Base-by-base conservation (phyloP, 2,797 vertebrate genomes). In the Notolabrus celidotus region DNA sequence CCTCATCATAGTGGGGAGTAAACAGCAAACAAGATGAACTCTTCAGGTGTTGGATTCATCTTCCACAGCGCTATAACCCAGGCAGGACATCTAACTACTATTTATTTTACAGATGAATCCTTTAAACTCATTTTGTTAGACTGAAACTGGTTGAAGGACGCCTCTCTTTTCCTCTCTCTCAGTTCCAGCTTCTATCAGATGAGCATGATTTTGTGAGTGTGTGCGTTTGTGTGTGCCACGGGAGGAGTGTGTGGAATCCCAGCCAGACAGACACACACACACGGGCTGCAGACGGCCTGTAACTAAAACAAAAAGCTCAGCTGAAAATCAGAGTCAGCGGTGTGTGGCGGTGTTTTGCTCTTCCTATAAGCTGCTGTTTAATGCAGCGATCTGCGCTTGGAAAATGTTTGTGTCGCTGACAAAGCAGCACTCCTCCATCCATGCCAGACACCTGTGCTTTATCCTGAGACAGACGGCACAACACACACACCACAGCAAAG, bases 291-390 rank as follows among this genome's bases (percentile, higher is more conserved):
- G 33, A 59, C 7, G 12, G 31, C 34, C 41, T 69, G 41, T 50
- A 61, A 71, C 49, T 69, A 50, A 82, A 82, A 77, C 73, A 77
- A 80, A 79, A 66, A 43, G 66, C 72, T 61, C 54, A 23, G 58
- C 66, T 50, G 43, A n/a, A 74, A 70, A 70, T 77, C 62, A 68
- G 57, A 77, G 79, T 80, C 79, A 72, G 79, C 57, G 11, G 50
- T 38, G 50, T 43, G 36, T 54, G 38, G 65, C 72, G 58, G 62
- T 36, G 8, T 60, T 82, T 63, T 58, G 20, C 47, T 70, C 29
- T 65, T 56, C 53, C 11, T 55, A 45, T 76, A 49, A 77, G 57
- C 34, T 11, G 11, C 62, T 65, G 66, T 71, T 46, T 74, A 71
- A 82, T 85, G 68, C 69, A 51, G 55, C 23, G 7, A 62, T 79